Evolutionary conservation across 2,113 vertebrate species (phyloP).

Genomic region (Saguinus midas): DNA sequence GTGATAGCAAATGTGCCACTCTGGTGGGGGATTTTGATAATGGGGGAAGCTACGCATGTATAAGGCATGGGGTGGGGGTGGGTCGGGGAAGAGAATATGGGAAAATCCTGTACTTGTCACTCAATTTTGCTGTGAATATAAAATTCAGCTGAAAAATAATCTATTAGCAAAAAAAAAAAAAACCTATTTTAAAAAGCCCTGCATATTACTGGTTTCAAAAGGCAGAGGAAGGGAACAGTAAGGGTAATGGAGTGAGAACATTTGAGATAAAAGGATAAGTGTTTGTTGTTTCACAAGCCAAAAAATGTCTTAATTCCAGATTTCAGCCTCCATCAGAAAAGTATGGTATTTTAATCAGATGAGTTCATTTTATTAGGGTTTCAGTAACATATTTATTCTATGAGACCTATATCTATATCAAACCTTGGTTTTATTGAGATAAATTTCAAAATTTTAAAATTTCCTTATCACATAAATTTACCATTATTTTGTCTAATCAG

Average conservation of each 20-base stretch:
- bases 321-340: neutral
- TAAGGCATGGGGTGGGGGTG: accelerated
- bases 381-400: neutral
- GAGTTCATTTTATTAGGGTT: neutral
- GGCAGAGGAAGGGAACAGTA: neutral
- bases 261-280: neutral
- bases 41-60: neutral
- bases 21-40: too few relatives aligned
- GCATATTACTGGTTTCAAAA: neutral
- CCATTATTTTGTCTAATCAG: neutral
- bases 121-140: neutral
- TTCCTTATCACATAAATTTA: neutral
- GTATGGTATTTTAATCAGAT: neutral
- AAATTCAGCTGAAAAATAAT: neutral
- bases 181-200: neutral
- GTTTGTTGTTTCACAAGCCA: neutral
- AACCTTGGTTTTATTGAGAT: neutral
- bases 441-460: neutral
- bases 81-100: accelerated
- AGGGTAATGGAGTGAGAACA: neutral
- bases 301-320: neutral
- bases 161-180: neutral
- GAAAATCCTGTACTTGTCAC: neutral
- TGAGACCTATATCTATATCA: neutral
- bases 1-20: neutral